Conservation (phyloP, 2,888 invertebrate species). For the Chrysolina americana region DNA sequence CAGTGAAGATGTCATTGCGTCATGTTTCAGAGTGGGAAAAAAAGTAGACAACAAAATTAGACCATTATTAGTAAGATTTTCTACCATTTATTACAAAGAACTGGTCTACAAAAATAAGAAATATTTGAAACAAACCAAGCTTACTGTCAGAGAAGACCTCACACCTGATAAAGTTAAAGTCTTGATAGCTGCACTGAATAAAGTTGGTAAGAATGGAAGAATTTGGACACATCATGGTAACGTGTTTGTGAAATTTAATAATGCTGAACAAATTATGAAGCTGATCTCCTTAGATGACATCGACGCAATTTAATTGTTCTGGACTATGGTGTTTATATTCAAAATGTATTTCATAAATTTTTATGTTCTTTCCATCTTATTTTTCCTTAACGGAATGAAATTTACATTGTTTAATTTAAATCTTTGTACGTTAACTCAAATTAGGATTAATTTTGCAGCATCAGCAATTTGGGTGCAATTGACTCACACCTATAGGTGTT, state of each 20-base stretch:
- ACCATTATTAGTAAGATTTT: background rate
- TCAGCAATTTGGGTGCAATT: background rate
- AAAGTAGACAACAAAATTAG: background rate
- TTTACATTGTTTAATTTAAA: background rate
- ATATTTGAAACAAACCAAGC: conserved; percentile 1
- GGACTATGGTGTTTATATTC: no score
- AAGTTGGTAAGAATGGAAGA: background rate
- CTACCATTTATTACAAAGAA: background rate
- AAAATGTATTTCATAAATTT: no score
- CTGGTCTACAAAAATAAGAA: background rate
- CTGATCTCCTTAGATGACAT: background rate
- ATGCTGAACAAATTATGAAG: background rate
- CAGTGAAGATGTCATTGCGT: conserved; percentile 7
- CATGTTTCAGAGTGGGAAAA: background rate
- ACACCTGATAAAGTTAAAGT: background rate
- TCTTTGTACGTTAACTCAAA: background rate
- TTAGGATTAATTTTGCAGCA: background rate
- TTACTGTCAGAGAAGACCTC: background rate
- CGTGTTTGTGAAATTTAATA: conserved; percentile 13
- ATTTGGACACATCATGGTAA: conserved; percentile 6
- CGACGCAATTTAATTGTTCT: background rate
- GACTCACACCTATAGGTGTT: conserved; percentile 2
- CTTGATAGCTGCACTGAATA: background rate
- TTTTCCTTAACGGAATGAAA: no score
- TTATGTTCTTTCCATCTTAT: no score